These are phyloP conservation scores for Pteruthius melanotis DNA, from an alignment of 2,113 vertebrate genomes.

Conservation along the genomic window DNA sequence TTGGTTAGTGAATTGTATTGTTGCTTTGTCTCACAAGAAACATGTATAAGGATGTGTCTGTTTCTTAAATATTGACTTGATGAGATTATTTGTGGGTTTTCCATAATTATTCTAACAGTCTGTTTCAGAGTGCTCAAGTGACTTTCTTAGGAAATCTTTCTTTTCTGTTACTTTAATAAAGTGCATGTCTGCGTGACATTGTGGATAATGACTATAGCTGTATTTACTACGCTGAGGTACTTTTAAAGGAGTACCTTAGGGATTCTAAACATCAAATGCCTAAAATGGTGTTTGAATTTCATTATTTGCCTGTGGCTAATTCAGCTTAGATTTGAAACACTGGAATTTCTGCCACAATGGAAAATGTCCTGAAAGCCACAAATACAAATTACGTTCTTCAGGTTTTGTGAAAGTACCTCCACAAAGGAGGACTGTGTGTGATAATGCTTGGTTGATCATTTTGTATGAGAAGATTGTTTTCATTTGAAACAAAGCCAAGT, in stretches of 20 bases:
- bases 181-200: background rate
- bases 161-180: slow-evolving; percentile 14
- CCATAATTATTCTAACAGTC: background rate
- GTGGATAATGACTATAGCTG: background rate
- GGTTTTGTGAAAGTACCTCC: background rate
- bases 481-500: background rate
- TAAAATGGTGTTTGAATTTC: background rate
- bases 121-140: background rate
- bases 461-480: background rate
- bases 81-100: background rate
- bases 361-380: background rate
- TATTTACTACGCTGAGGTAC: background rate
- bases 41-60: background rate
- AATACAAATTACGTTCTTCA: background rate
- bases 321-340: background rate
- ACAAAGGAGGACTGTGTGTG: background rate
- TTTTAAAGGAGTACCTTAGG: background rate
- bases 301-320: background rate
- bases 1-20: background rate
- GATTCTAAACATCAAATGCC: background rate
- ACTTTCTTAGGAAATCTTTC: background rate
- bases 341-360: background rate
- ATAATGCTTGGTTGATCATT: background rate
- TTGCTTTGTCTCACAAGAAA: background rate
- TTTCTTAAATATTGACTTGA: background rate